These are phyloP conservation scores for Acromyrmex charruanus DNA, from an alignment of 1,140 invertebrate species.

Conservation along the genomic window DNA sequence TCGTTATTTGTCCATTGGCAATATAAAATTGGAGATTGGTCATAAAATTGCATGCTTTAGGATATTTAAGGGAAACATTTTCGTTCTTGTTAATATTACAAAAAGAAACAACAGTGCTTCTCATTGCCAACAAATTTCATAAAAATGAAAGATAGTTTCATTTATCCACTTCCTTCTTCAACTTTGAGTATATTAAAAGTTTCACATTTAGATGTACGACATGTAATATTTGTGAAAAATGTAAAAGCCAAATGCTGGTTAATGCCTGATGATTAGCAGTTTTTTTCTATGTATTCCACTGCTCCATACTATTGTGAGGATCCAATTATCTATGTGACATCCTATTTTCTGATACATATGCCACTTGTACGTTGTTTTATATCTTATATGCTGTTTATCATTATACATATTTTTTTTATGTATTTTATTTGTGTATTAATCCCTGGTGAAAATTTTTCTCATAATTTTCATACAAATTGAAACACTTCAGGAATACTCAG, in stretches of 20 bases:
- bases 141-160: not conserved
- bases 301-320: not conserved
- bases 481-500: no score
- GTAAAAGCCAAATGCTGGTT: not conserved
- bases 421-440: not conserved
- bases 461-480: no score
- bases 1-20: not conserved
- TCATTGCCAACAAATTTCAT: not conserved
- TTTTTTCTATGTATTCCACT: not conserved
- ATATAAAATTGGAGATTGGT: not conserved
- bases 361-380: not conserved
- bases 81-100: not conserved
- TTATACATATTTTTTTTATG: not conserved
- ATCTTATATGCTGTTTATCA: not conserved
- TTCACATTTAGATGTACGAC: not conserved
- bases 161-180: not conserved
- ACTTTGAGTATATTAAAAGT: not conserved
- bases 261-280: not conserved
- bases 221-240: not conserved
- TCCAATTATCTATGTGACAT: not conserved
- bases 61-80: not conserved
- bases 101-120: not conserved
- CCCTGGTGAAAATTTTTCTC: no score
- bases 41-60: not conserved
- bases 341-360: not conserved